phyloP scores from a whole-genome alignment of 2,888 invertebrate genomes.

The Microchrysa polita region DNA sequence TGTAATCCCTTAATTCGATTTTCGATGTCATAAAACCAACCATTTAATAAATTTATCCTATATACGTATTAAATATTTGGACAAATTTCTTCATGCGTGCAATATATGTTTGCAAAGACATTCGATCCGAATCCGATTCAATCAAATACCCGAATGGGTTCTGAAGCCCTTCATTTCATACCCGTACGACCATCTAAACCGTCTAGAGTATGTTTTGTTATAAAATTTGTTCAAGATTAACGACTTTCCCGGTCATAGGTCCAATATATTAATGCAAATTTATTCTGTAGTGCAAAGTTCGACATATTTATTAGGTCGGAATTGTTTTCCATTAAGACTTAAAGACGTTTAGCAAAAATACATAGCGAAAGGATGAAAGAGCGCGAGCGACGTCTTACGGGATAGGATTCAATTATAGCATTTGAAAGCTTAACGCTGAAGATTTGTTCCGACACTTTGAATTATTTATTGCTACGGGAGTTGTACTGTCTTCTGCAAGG shows the following conservation, averaged over 20 bases:
- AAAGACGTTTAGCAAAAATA: constrained; percentile 4
- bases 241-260: constrained; percentile 13
- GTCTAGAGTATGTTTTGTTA: neutral
- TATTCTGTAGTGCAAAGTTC: constrained; percentile 3
- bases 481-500: neutral
- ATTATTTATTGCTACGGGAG: constrained; percentile 22
- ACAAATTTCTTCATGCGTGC: too few relatives aligned
- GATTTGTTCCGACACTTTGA: constrained; percentile 25
- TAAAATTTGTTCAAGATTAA: constrained; percentile 2
- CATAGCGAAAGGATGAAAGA: too few relatives aligned
- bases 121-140: too few relatives aligned
- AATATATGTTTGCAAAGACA: too few relatives aligned
- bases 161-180: too few relatives aligned
- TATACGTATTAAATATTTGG: too few relatives aligned
- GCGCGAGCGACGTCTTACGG: neutral
- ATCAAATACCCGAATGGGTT: too few relatives aligned
- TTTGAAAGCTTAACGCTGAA: neutral
- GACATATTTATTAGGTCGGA: constrained; percentile 28
- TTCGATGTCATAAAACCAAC: too few relatives aligned
- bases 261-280: constrained; percentile 34
- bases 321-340: constrained; percentile 19
- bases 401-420: neutral
- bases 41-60: too few relatives aligned
- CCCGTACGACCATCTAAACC: too few relatives aligned
- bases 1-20: too few relatives aligned